Evolutionary conservation across 2,113 vertebrate genomes (phyloP), one percentile per base, ranked within the genome.

Genomic region (Himantopus leucocephalus): DNA sequence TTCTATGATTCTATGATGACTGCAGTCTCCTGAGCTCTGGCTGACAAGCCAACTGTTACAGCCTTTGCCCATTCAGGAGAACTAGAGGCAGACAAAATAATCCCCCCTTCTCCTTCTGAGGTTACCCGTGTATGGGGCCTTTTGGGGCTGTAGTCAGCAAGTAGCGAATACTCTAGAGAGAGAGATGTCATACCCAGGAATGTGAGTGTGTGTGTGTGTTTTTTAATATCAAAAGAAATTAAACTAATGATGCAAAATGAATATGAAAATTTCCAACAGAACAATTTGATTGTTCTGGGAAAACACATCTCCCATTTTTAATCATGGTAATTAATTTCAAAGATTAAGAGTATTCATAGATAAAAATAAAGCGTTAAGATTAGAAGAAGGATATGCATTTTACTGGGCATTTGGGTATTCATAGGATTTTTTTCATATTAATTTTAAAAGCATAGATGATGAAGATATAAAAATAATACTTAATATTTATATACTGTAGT

Each of bases 321-420:
- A 97, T 96, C 81, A 92, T 85, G 47, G 74, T 90, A 96, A 96
- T 97, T 97, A 96, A 97, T 97, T 97, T 96, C 81, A 93, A 95
- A 93, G 91, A 94, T 96, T 96, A 97, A 90, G 93, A 95, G 80
- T 86, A 95, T 91, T 92, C 89, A 76, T 72, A 93, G 87, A 90
- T 66, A 23, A 95, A 94, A 94, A 94, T 88, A 85, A 96, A 90
- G 63, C 37, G 83, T 94, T 96, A 88, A 80, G 94, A 95, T 91
- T 76, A 71, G 58, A 95, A 83, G 67, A 66, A 67, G 13, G 84
- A 79, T 97, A 95, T 67, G 55, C 59, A 74, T 88, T 94, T 94
- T 95, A 79, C 16, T 70, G 84, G 73, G 41, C 59, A 82, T 90
- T 90, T 91, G 73, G 58, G 58, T 92, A 82, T 95, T 85, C 83